These are phyloP conservation scores for Sebastes taczanowskii DNA, from an alignment of 2,797 vertebrate genomes.

Conservation along the genomic window DNA sequence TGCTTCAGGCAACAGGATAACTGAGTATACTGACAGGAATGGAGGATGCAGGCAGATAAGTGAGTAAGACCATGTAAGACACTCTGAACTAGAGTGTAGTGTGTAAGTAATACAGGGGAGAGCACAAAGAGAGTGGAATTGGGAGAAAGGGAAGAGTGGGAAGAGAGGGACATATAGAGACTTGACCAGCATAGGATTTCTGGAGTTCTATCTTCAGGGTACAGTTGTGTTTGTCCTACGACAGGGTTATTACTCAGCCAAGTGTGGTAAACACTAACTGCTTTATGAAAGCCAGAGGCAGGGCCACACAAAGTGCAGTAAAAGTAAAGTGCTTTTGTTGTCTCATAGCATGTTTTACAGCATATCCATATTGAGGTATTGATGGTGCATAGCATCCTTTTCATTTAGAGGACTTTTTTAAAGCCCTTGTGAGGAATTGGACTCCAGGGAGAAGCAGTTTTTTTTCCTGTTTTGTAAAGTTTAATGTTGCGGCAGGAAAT, in stretches of 20 bases:
- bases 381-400: slow-evolving; percentile 59
- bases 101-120: slow-evolving; percentile 22
- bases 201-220: slow-evolving; percentile 67
- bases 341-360: slow-evolving; percentile 69
- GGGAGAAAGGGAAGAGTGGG: slow-evolving; percentile 10
- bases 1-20: slow-evolving; percentile 44
- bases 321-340: slow-evolving; percentile 71
- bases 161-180: slow-evolving; percentile 34
- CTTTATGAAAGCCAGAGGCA: slow-evolving; percentile 75
- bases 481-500: slow-evolving; percentile 49
- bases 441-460: slow-evolving; percentile 36
- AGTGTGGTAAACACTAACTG: slow-evolving; percentile 77
- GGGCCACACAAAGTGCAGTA: slow-evolving; percentile 69
- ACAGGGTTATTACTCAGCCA: slow-evolving; percentile 76
- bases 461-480: slow-evolving; percentile 44
- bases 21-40: slow-evolving; percentile 9
- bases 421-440: slow-evolving; percentile 43
- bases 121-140: slow-evolving; percentile 22
- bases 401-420: slow-evolving; percentile 56
- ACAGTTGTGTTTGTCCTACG: slow-evolving; percentile 67
- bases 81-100: slow-evolving; percentile 14
- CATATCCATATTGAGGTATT: slow-evolving; percentile 63
- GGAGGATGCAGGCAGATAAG: slow-evolving; percentile 31
- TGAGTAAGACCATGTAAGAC: slow-evolving; percentile 19
- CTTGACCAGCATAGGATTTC: slow-evolving; percentile 48